Evolutionary conservation across 2,113 vertebrate genomes (phyloP).

Genomic region (Hyaena hyaena): DNA sequence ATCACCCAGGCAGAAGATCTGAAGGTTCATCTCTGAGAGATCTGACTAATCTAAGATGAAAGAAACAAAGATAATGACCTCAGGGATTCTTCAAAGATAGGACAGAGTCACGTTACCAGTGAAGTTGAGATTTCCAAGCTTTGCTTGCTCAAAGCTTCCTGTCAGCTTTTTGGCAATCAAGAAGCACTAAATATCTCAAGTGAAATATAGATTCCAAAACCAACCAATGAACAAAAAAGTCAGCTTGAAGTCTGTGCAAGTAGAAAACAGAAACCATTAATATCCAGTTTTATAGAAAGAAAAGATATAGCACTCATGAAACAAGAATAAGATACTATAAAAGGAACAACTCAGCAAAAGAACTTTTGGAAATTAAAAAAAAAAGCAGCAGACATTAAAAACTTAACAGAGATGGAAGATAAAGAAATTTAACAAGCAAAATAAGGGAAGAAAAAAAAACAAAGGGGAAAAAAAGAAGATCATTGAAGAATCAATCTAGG

Average conservation of each 20-base stretch:
- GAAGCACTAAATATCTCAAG: background rate
- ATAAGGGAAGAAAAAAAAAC: background rate
- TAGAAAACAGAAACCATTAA: constrained; percentile 2
- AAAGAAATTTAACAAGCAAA: background rate
- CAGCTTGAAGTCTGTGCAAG: background rate
- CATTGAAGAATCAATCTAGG: background rate
- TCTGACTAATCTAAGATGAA: background rate
- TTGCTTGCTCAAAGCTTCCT: background rate
- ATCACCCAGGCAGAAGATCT: background rate
- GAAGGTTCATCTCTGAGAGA: background rate
- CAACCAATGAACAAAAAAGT: background rate
- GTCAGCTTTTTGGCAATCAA: background rate
- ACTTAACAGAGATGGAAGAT: background rate
- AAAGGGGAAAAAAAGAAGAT: background rate
- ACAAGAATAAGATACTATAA: background rate
- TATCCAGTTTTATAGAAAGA: constrained; percentile 2
- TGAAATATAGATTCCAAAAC: background rate
- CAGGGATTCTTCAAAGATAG: background rate
- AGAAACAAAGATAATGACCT: background rate
- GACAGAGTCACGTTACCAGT: background rate
- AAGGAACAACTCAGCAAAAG: background rate
- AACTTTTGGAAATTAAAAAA: constrained; percentile 27
- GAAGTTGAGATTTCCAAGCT: background rate
- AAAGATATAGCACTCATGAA: background rate
- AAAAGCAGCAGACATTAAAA: background rate